These are phyloP conservation scores for Mallotus villosus DNA, from an alignment of 2,797 vertebrate genomes.

Conservation along the genomic window DNA sequence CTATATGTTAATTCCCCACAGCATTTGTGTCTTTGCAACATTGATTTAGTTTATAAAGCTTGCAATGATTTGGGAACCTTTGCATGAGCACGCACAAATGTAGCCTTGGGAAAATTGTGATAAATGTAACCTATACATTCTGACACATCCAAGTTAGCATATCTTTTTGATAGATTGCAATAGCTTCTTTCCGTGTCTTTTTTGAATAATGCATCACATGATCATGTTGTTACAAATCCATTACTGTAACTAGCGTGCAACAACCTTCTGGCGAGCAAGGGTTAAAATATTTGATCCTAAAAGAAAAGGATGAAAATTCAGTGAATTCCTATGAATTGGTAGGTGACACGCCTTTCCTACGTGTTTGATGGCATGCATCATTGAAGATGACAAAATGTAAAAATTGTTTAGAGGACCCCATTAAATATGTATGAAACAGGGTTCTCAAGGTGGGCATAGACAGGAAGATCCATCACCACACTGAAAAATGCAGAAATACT, in stretches of 20 bases:
- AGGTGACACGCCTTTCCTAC: slow-evolving; percentile 48
- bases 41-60: slow-evolving; percentile 57
- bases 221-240: slow-evolving; percentile 36
- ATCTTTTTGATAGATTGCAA: slow-evolving; percentile 39
- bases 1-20: slow-evolving; percentile 44
- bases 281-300: slow-evolving; percentile 62
- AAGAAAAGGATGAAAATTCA: slow-evolving; percentile 53
- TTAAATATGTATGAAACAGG: slow-evolving; percentile 80
- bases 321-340: slow-evolving; percentile 41
- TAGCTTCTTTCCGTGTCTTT: slow-evolving; percentile 56
- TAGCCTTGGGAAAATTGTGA: slow-evolving; percentile 53
- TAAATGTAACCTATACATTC: slow-evolving; percentile 64
- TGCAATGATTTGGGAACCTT: slow-evolving; percentile 61
- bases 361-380: slow-evolving; percentile 76
- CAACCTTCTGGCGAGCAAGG: slow-evolving; percentile 46
- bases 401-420: slow-evolving; percentile 77
- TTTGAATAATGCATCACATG: slow-evolving; percentile 55
- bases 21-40: slow-evolving; percentile 36
- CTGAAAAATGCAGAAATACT: slow-evolving; percentile 73
- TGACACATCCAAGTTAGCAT: slow-evolving; percentile 41
- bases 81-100: slow-evolving; percentile 47
- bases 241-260: slow-evolving; percentile 42
- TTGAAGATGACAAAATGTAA: slow-evolving; percentile 80
- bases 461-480: slow-evolving; percentile 78
- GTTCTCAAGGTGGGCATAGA: slow-evolving; percentile 76